These are phyloP conservation scores for Cynocephalus volans DNA, from an alignment of 2,113 vertebrate species.

Conservation along the genomic window DNA sequence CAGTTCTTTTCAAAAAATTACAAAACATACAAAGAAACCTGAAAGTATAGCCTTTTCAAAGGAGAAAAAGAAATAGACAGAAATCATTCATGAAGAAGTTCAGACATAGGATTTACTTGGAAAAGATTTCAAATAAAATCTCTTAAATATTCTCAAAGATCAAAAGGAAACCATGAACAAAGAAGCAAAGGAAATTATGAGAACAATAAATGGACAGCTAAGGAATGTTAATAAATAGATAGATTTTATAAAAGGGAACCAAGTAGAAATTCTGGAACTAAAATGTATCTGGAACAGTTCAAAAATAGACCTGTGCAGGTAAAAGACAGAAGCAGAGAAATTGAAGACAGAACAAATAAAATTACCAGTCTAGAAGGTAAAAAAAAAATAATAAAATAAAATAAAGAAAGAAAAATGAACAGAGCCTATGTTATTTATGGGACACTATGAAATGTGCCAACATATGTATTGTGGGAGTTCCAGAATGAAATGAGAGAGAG, in stretches of 20 bases:
- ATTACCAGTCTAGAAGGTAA: neutral
- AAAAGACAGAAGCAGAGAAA: neutral
- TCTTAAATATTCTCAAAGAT: neutral
- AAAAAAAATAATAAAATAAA: neutral
- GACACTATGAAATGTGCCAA: neutral
- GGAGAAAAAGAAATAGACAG: neutral
- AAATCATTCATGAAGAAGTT: neutral
- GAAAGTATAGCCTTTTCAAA: neutral
- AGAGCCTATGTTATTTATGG: rapidly evolving
- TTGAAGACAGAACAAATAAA: neutral
- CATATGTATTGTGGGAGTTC: neutral
- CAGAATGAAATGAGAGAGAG: neutral
- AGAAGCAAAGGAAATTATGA: neutral
- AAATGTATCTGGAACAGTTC: neutral
- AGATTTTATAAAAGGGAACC: neutral
- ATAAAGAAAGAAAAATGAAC: neutral
- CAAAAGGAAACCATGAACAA: neutral
- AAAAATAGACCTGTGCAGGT: neutral
- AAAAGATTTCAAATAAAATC: neutral
- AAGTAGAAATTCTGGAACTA: neutral
- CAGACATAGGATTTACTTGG: neutral
- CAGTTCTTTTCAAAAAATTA: neutral
- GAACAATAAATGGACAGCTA: neutral
- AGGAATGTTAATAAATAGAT: neutral
- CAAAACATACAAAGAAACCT: neutral